These are phyloP conservation scores for Sipha maydis DNA, from an alignment of 2,888 invertebrate genomes.

Conservation along the genomic window DNA sequence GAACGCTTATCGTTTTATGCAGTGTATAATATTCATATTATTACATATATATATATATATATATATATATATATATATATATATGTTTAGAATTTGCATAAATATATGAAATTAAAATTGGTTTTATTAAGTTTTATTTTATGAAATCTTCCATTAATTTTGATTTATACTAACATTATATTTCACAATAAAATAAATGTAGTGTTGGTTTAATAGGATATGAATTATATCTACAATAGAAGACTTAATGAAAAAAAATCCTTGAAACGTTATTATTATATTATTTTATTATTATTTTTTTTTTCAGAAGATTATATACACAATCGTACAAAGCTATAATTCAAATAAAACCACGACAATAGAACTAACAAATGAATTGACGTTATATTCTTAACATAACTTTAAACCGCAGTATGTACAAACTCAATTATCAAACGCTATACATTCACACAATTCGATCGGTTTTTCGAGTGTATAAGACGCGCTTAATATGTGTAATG, in stretches of 20 bases:
- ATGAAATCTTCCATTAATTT: too few relatives aligned
- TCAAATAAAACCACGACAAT: conserved; percentile 4
- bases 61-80: too few relatives aligned
- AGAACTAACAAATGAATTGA: background rate
- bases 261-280: background rate
- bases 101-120: too few relatives aligned
- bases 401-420: too few relatives aligned
- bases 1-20: too few relatives aligned
- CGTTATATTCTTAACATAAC: background rate
- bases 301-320: background rate
- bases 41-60: too few relatives aligned
- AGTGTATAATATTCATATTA: too few relatives aligned
- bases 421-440: background rate
- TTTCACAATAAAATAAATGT: background rate
- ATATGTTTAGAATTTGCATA: too few relatives aligned
- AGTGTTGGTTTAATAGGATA: background rate
- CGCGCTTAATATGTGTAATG: background rate
- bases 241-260: background rate
- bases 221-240: background rate
- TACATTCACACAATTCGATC: background rate
- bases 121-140: too few relatives aligned
- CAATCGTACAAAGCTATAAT: background rate
- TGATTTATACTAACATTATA: too few relatives aligned
- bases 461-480: background rate
- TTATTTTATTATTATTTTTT: background rate